Percentiles rank a stretch among this genome's conserved stretches.
Evolutionary conservation across 2,113 vertebrate species (phyloP).

Genomic region (Sterna hirundo): DNA sequence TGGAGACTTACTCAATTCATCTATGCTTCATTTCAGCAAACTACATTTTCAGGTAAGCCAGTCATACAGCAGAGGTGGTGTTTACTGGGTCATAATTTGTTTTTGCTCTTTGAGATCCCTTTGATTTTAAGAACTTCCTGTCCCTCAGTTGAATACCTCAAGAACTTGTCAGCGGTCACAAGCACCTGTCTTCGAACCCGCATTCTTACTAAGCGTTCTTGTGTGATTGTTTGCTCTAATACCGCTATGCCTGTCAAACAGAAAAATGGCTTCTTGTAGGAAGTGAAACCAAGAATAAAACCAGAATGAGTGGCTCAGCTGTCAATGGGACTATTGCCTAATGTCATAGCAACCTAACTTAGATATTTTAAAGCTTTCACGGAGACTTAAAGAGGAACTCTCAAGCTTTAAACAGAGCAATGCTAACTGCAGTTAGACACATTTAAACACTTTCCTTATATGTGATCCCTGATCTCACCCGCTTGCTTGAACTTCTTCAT

Average conservation of each 20-base stretch:
- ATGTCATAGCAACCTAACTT: not conserved
- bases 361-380: not conserved
- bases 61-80: not conserved
- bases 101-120: not conserved
- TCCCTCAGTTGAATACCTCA: not conserved
- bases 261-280: not conserved
- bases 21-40: not conserved
- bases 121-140: not conserved
- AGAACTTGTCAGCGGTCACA: rapidly evolving
- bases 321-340: not conserved
- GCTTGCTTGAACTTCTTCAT: not conserved
- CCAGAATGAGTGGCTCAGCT: not conserved
- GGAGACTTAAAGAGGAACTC: not conserved
- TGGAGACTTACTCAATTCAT: not conserved
- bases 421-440: not conserved
- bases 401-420: not conserved
- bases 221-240: not conserved
- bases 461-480: not conserved
- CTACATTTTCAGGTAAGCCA: not conserved
- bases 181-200: not conserved
- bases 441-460: not conserved
- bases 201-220: not conserved
- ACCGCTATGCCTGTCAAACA: not conserved
- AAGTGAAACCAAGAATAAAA: not conserved
- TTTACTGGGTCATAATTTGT: not conserved